Percentiles rank a stretch among this genome's conserved stretches.
These are phyloP conservation scores for Montipora capitata DNA, from an alignment of 92 coral and sea anemone genomes.

Conservation along the genomic window DNA sequence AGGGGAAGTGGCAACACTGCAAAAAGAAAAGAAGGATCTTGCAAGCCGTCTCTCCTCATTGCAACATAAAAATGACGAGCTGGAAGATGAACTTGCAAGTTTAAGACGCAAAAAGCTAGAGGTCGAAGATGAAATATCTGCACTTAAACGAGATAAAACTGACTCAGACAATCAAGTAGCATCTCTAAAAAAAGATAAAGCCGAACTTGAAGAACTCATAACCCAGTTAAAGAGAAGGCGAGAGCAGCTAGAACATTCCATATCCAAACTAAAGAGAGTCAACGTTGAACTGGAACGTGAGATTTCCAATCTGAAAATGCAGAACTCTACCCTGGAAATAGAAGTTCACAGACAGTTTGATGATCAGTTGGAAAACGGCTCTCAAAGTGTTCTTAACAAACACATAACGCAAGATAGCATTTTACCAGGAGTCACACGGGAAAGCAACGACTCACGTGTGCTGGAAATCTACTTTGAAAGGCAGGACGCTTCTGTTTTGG, in stretches of 20 bases:
- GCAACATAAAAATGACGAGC: conserved; percentile 89
- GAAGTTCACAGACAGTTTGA: conserved; percentile 55
- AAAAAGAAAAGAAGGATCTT: conserved; percentile 81
- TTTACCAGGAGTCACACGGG: conserved; percentile 7
- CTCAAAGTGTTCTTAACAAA: conserved; percentile 54
- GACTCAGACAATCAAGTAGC: conserved; percentile 90
- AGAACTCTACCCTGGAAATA: conserved; percentile 69
- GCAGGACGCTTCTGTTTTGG: background rate
- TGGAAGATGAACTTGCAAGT: conserved; percentile 88
- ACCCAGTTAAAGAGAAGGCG: conserved; percentile 73
- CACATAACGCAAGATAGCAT: conserved; percentile 32
- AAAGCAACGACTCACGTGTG: background rate
- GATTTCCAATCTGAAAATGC: conserved; percentile 72
- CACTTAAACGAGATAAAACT: conserved; percentile 90
- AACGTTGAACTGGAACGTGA: conserved; percentile 88
- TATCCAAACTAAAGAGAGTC: conserved; percentile 85
- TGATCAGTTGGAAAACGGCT: conserved; percentile 30
- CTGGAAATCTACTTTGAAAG: conserved; percentile 16
- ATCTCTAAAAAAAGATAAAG: conserved; percentile 77
- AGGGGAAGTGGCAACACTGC: conserved; percentile 77
- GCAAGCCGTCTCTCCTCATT: conserved; percentile 78
- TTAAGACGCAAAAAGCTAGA: conserved; percentile 85
- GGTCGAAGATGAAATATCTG: conserved; percentile 95
- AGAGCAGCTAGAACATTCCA: conserved; percentile 79
- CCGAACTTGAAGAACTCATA: conserved; percentile 78